Base-by-base conservation (phyloP, 2,113 vertebrate species). In the Callipepla californica region DNA sequence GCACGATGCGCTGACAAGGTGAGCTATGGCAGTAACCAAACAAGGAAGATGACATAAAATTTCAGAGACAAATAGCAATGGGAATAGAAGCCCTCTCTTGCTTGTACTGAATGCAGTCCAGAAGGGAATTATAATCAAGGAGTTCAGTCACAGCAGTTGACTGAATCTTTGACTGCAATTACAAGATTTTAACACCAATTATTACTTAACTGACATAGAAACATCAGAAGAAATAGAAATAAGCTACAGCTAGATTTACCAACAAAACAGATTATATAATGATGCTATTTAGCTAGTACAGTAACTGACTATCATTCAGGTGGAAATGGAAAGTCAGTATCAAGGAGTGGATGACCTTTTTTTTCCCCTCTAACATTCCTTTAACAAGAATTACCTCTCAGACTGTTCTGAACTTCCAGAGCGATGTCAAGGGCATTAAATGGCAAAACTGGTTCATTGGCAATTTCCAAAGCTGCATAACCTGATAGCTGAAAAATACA, bases 391-490 rank as follows among this genome's bases (percentile, higher is more conserved):
- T 98, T 98, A 99, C 99, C 98, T 99, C 98, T 98, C 76, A 99
- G 98, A 88, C 97, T 99, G 95, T 98, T 99, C 95, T 99, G 99
- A 96, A 99, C 97, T 97, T 99, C 98, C 96, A 99, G 97, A 1
- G 98, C 98, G 44, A 99, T 96, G 96, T 99, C 99, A 51, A 99
- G 97, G 89, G 98, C 98, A 96, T 97, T 98, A 96, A 99, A 98
- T 2, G 99, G 99, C 95, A 99, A 97, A 95, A 99, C 98, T 0
- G 99, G 98, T 90, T 98, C 98, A 36, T 7, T 98, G 94, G 98
- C 98, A 95, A 99, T 98, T 77, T 98, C 97, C 62, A 99, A 97
- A 96, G 99, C 97, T 94, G 98, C 98, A 97, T 99, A 98, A 91
- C 98, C 98, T 76, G 99, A 98, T 95, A 99, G 98, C 99, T 99